A percentile compares a stretch with the other conserved stretches of the same genome.
These are phyloP conservation scores for Arge pagana DNA, from an alignment of 2,888 invertebrate species.

Conservation along the genomic window DNA sequence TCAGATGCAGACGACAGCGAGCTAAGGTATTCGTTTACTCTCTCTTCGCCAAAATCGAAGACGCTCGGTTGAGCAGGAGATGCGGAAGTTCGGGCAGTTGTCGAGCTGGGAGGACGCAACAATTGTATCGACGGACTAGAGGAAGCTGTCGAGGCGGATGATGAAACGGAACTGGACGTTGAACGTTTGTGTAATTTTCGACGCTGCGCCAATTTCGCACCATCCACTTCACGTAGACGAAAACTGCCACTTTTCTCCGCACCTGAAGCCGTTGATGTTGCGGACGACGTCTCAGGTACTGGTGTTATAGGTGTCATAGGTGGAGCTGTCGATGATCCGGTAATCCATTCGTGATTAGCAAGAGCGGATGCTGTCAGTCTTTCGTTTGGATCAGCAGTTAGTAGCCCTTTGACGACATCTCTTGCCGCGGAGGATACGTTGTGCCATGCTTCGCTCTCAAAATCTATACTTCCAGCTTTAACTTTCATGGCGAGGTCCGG, in stretches of 20 bases:
- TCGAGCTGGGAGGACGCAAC: slow-evolving; percentile 39
- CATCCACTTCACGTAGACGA: slow-evolving; percentile 72
- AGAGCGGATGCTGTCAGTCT: slow-evolving; percentile 73
- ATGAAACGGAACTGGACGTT: slow-evolving; percentile 56
- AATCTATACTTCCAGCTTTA: slow-evolving; percentile 76
- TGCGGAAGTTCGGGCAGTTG: slow-evolving; percentile 37
- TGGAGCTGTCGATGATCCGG: slow-evolving; percentile 56
- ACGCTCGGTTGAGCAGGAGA: slow-evolving; percentile 51
- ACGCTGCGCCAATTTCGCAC: slow-evolving; percentile 72
- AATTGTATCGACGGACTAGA: slow-evolving; percentile 41
- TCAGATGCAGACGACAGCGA: slow-evolving; percentile 59
- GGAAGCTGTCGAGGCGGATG: slow-evolving; percentile 57
- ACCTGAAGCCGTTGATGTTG: slow-evolving; percentile 66
- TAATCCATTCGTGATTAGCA: slow-evolving; percentile 71
- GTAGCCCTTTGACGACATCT: slow-evolving; percentile 72
- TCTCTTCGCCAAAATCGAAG: slow-evolving; percentile 60
- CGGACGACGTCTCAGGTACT: slow-evolving; percentile 60
- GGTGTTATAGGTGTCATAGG: slow-evolving; percentile 70
- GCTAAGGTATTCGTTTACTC: slow-evolving; percentile 60
- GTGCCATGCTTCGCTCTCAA: slow-evolving; percentile 74
- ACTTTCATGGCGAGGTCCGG: slow-evolving; percentile 81
- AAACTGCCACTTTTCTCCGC: slow-evolving; percentile 74
- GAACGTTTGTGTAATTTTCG: slow-evolving; percentile 67
- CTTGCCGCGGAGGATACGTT: slow-evolving; percentile 77
- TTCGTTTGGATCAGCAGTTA: slow-evolving; percentile 77